Percentiles rank a stretch among this genome's conserved stretches.
These are phyloP conservation scores for Saguinus midas DNA, from an alignment of 2,113 vertebrate genomes.

Conservation along the genomic window DNA sequence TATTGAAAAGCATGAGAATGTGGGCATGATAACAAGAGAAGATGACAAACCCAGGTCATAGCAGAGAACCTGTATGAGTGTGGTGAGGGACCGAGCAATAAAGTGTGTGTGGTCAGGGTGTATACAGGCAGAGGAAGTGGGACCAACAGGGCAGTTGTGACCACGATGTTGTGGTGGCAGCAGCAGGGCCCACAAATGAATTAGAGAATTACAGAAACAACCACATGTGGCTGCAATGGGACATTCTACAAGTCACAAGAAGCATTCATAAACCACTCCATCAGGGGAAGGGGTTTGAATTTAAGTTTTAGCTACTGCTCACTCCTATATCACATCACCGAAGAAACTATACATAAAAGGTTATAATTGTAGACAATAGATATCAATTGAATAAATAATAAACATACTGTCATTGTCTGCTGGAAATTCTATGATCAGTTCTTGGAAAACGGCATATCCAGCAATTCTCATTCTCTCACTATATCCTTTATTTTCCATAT, in stretches of 20 bases:
- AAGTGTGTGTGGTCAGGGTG: not conserved
- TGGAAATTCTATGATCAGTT: not conserved
- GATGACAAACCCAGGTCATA: not conserved
- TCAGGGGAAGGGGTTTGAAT: not conserved
- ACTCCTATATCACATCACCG: not conserved
- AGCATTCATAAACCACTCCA: not conserved
- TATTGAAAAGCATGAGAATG: not conserved
- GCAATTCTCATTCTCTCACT: not conserved
- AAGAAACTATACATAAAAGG: too few species aligned
- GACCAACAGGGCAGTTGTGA: fast-evolving
- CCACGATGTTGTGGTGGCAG: not conserved
- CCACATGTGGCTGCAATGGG: not conserved
- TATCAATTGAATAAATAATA: not conserved
- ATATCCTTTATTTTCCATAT: not conserved
- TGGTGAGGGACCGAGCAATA: fast-evolving
- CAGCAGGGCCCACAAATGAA: not conserved
- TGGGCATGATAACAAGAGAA: not conserved
- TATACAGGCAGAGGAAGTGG: not conserved
- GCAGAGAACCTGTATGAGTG: fast-evolving
- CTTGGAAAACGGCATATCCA: not conserved
- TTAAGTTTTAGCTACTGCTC: not conserved
- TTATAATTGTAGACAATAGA: not conserved
- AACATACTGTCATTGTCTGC: not conserved
- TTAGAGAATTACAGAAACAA: not conserved
- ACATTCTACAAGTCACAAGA: not conserved